A percentile compares a stretch with the other conserved stretches of the same genome.
These are phyloP conservation scores for Drosophila longiperda DNA, from an alignment of 2,888 invertebrate genomes.

Conservation along the genomic window DNA sequence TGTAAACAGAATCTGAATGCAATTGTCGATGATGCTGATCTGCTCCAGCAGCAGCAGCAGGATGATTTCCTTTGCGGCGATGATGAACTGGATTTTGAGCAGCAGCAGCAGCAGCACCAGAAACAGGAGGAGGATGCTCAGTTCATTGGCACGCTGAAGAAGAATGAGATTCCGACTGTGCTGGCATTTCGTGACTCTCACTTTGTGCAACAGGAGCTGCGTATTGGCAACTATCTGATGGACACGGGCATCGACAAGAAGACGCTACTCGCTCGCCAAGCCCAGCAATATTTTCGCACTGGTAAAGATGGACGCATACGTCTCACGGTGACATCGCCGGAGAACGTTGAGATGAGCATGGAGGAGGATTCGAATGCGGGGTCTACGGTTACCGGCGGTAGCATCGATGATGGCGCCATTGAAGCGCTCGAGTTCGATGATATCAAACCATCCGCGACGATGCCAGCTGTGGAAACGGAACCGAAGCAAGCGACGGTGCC, in stretches of 20 bases:
- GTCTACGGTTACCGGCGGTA: slow-evolving; percentile 57
- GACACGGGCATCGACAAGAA: slow-evolving; percentile 84
- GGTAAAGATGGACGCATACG: slow-evolving; percentile 78
- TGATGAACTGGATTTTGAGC: slow-evolving; percentile 39
- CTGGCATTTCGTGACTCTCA: slow-evolving; percentile 84
- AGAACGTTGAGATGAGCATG: slow-evolving; percentile 82
- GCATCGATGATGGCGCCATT: slow-evolving; percentile 76
- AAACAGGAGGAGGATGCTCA: slow-evolving; percentile 45
- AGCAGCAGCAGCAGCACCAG: slow-evolving; percentile 6
- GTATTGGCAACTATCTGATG: slow-evolving; percentile 84
- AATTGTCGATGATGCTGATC: slow-evolving; percentile 56
- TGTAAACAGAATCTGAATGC: slow-evolving; percentile 82
- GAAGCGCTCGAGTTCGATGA: slow-evolving; percentile 83
- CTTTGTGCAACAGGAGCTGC: slow-evolving; percentile 84
- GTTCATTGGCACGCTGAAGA: slow-evolving; percentile 72
- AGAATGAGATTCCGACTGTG: slow-evolving; percentile 84
- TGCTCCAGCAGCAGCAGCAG: slow-evolving; percentile 16
- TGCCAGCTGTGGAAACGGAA: slow-evolving; percentile 17
- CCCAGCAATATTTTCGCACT: slow-evolving; percentile 58
- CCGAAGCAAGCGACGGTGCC: slow-evolving; percentile 30
- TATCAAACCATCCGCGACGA: slow-evolving; percentile 25
- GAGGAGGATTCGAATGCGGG: slow-evolving; percentile 74
- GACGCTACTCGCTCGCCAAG: slow-evolving; percentile 67
- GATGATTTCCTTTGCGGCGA: slow-evolving; percentile 39
- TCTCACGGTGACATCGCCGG: slow-evolving; percentile 83